phyloP scores from a whole-genome alignment of 2,888 invertebrate species.

The Ophion costatus region DNA sequence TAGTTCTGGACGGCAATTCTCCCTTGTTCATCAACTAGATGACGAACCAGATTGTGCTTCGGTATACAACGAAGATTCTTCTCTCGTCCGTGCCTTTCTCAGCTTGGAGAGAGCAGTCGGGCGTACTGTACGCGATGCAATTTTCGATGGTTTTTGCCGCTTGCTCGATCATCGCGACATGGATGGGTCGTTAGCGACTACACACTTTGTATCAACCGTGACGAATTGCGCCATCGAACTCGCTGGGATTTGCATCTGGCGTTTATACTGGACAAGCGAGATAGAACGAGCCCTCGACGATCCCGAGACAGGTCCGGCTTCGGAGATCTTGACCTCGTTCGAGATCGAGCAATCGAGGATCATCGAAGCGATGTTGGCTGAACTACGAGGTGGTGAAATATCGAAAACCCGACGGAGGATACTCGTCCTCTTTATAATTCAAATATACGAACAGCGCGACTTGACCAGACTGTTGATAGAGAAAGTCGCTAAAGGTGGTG shows the following conservation, averaged over 20 bases:
- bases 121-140: conserved; percentile 80
- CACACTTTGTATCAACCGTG: conserved; percentile 67
- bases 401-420: conserved; percentile 85
- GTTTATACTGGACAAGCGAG: conserved; percentile 88
- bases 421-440: conserved; percentile 85
- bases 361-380: conserved; percentile 84
- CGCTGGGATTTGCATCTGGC: conserved; percentile 86
- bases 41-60: background rate
- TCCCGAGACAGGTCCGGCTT: conserved; percentile 68
- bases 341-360: conserved; percentile 68
- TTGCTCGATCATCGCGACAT: conserved; percentile 60
- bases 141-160: conserved; percentile 74
- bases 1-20: conserved; percentile 86
- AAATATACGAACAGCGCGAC: conserved; percentile 85
- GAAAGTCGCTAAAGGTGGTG: background rate
- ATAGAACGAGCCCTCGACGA: conserved; percentile 84
- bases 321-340: conserved; percentile 81
- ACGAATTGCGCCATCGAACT: conserved; percentile 83
- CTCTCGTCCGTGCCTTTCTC: conserved; percentile 28
- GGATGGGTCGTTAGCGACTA: background rate
- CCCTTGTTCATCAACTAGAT: conserved; percentile 16
- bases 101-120: conserved; percentile 85
- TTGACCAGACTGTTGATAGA: conserved; percentile 83
- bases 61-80: conserved; percentile 24
- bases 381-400: conserved; percentile 85